Evolutionary conservation across 2,797 vertebrate species (phyloP).

Genomic region (Xiphophorus birchmanni): DNA sequence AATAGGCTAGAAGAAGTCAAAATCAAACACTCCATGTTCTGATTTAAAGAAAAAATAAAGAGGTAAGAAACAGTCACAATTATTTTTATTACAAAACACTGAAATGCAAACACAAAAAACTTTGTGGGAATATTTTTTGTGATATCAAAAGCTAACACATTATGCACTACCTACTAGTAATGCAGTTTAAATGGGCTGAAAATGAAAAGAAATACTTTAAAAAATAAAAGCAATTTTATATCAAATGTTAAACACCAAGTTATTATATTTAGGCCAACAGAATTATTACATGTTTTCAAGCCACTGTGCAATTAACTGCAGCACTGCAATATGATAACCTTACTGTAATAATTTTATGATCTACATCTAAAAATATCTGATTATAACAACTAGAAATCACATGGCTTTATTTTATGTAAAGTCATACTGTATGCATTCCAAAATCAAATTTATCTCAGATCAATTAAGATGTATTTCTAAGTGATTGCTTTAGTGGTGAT

Average conservation of each 20-base stretch:
- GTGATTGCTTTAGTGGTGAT: slow-evolving; percentile 40
- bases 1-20: neutral
- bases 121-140: neutral
- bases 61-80: neutral
- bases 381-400: slow-evolving; percentile 20
- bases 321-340: slow-evolving; percentile 14
- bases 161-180: slow-evolving; percentile 27
- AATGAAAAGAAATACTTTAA: slow-evolving; percentile 21
- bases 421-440: slow-evolving; percentile 2
- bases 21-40: neutral
- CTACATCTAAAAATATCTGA: neutral
- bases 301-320: slow-evolving; percentile 16
- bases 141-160: slow-evolving; percentile 15
- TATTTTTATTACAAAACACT: slow-evolving; percentile 22
- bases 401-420: slow-evolving; percentile 12
- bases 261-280: slow-evolving; percentile 38
- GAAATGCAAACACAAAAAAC: slow-evolving; percentile 21
- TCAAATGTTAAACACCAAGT: slow-evolving; percentile 5
- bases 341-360: neutral
- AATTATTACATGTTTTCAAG: slow-evolving; percentile 15
- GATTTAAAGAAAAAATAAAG: neutral
- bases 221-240: slow-evolving; percentile 8
- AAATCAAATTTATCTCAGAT: slow-evolving; percentile 13
- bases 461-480: slow-evolving; percentile 15
- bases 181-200: slow-evolving; percentile 40